Conservation (phyloP, 30 jellyfish, hydroid and myxozoan genomes). For the Aurelia sp. region DNA sequence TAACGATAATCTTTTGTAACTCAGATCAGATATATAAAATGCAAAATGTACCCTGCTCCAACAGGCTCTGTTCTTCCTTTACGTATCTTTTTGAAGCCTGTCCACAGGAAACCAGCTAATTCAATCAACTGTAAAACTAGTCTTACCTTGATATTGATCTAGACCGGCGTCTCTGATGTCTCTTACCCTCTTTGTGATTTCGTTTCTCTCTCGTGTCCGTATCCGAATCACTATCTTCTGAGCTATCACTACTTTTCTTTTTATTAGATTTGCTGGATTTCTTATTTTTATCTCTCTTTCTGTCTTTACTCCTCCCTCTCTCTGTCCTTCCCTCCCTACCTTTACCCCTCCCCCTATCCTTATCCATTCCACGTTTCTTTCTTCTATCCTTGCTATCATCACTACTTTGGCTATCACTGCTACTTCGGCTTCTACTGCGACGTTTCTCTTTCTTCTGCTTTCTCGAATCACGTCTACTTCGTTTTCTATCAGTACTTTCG, state of each 20-base stretch:
- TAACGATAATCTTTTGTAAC: too few species aligned
- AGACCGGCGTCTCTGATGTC: constrained; percentile 66
- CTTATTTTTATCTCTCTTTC: constrained; percentile 29
- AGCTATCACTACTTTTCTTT: constrained; percentile 24
- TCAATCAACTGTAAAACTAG: neutral
- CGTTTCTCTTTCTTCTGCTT: constrained; percentile 17
- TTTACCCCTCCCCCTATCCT: neutral
- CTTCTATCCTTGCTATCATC: constrained; percentile 4
- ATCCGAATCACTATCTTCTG: constrained; percentile 50
- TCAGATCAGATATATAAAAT: too few species aligned
- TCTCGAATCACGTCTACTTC: neutral
- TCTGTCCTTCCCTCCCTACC: neutral
- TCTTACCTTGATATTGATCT: constrained; percentile 71
- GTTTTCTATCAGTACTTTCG: constrained; percentile 4
- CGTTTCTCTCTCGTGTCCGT: constrained; percentile 2
- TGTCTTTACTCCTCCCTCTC: neutral
- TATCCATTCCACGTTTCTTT: constrained; percentile 1
- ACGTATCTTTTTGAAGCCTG: too few species aligned
- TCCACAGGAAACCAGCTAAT: too few species aligned
- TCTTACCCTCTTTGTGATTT: constrained; percentile 64
- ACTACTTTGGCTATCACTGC: neutral
- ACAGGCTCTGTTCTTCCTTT: too few species aligned
- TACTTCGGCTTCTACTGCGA: constrained; percentile 1
- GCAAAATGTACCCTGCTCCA: too few species aligned
- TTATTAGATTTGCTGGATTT: neutral